phyloP scores from a whole-genome alignment of 2,113 vertebrate species.

The Platichthys flesus region DNA sequence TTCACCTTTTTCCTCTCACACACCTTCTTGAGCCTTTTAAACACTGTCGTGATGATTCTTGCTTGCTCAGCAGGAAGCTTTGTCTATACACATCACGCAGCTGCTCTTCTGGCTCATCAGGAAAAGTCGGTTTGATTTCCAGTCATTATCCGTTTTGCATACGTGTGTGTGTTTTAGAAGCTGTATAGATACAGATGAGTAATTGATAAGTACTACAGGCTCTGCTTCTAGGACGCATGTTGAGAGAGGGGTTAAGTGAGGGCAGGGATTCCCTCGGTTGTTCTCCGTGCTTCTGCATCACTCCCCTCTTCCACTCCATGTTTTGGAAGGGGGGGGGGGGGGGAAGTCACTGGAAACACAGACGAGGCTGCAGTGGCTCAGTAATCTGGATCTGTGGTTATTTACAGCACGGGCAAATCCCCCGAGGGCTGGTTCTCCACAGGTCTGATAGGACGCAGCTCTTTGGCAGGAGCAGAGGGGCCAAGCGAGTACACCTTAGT shows the following conservation, averaged over 20 bases:
- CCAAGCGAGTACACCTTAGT: neutral
- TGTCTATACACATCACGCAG: neutral
- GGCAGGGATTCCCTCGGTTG: constrained; percentile 61
- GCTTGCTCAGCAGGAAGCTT: constrained; percentile 27
- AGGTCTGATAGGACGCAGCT: neutral
- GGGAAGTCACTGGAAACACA: constrained; percentile 17
- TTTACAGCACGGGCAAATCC: constrained; percentile 76
- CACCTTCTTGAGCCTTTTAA: neutral
- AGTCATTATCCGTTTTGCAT: neutral
- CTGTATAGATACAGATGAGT: neutral
- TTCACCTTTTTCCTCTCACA: neutral
- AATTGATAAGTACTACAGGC: neutral
- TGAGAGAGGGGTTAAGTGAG: constrained; percentile 27
- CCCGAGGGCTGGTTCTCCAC: constrained; percentile 11
- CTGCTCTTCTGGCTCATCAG: constrained; percentile 32
- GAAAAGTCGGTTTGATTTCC: constrained; percentile 43
- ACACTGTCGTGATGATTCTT: neutral
- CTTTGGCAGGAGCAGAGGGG: constrained; percentile 10
- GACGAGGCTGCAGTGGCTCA: constrained; percentile 52
- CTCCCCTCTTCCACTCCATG: too few species aligned
- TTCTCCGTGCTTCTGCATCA: neutral
- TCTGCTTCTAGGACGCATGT: neutral
- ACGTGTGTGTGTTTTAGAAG: neutral
- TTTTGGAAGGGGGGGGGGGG: neutral
- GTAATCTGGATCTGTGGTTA: constrained; percentile 80